Base-by-base conservation (phyloP, 2,888 invertebrate genomes). In the Watsonalla binaria region DNA sequence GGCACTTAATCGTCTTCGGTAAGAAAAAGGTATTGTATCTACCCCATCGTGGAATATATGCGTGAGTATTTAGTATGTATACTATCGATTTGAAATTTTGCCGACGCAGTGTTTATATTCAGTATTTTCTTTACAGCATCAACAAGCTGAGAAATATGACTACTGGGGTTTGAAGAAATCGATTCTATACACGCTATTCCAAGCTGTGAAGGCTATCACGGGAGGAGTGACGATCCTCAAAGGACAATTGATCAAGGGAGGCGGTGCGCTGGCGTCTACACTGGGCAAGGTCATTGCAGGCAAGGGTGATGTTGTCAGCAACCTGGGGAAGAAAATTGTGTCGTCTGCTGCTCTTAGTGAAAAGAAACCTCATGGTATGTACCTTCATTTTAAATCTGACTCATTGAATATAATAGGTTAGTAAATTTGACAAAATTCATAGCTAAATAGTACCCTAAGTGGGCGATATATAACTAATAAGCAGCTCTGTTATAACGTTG, bases 201-300 rank as follows among this genome's bases (percentile, higher is more conserved):
- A 97, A 92, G 96, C 97, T 0, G 94, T 96, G 0, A 97, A 97
- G 76, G 96, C 97, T 11, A 95, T 97, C 60, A 95, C 96, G 7
- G 97, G 97, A 8, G 96, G 96, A 50, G 95, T 96, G 8, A 94
- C 97, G 5, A 96, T 96, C 34, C 92, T 96, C n/a, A 96, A 96
- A 73, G 97, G 97, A 0, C 96, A 96, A 79, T 88, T 97, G 35
- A 94, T 97, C 66, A 96, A 96, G 85, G 96, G 96, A 46, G 94
- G 96, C 53, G 96, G 97, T 9, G 82, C 90, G 0, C 68, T 92
- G 34, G 91, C 92, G 0, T 71, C 87, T 0, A 88, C 86, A 5
- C 62, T 90, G 0, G 91, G 91, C 51, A 86, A 92, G 72, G 90
- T 96, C 50, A 94, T 96, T 55, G 93, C 93, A 11, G 93, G 93